Evolutionary conservation across 2,113 vertebrate genomes (phyloP), one percentile per base, ranked within the genome.

Genomic region (Varanus komodoensis): DNA sequence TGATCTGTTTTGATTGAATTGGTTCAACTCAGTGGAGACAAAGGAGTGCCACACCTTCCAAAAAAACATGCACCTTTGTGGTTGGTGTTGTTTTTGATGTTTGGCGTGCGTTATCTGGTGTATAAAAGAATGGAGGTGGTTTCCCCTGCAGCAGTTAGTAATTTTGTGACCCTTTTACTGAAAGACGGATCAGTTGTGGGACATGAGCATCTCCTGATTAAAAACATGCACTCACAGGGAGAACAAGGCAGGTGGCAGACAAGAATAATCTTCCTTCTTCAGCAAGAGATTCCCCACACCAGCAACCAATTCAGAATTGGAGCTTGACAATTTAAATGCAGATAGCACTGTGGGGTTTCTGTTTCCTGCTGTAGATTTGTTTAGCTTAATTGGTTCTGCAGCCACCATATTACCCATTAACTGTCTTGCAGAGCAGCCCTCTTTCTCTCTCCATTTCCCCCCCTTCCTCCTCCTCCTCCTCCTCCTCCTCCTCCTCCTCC

Each of bases 121-220:
- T 89, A 82, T 93, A 85, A 93, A 92, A 84, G 87, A 82, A 91
- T 19, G 77, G 91, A 89, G 82, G 54, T 68, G 64, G 38, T 87
- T 92, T 87, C 88, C 91, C 15, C 82, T 92, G 89, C 88, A 93
- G 88, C 89, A 91, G 83, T 94, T 93, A 96, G 92, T 93, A 96
- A 94, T 93, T 95, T 54, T 9, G 4, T 87, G 85, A 77, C 34
- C 83, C 89, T 92, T 89, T 88, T 74, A 12, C 87, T 90, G 93
- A 88, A 92, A 84, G 85, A 23, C 48, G 79, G 93, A 91, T 95
- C 94, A 92, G 50, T 38, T 3, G 21, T 52, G 75, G 88, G 93
- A 57, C 89, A 82, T 44, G 6, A 52, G 3, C 83, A 25, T 89
- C 0, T 0, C 74, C 57, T 87, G 92, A 93, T 95, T 88, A 89